Base-by-base conservation (phyloP, 23 tunicate genomes). In the Diplosoma virens region DNA sequence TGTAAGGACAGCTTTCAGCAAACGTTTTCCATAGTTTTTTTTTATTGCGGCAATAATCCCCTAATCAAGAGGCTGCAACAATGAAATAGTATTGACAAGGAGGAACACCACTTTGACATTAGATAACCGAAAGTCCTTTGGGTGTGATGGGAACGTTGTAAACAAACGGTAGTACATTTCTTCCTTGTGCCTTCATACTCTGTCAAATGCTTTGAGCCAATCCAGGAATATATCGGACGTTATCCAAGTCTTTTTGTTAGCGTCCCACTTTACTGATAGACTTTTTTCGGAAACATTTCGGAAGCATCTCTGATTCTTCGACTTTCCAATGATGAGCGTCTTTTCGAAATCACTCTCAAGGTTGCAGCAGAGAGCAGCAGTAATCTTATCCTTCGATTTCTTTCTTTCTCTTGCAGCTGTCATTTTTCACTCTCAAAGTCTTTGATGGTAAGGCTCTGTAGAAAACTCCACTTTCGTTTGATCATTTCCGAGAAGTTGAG, bases 271-370 rank as follows among this genome's bases (percentile, higher is more conserved):
- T 20, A 56, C 63, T 56, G 63, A 20, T 56, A 56, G 63, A 56
- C 20, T 56, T 56, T 56, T 56, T 56, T 22, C 21, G 25, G 63
- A 56, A 20, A 56, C 20, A 25, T 56, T 56, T 16, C 24, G 20
- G 20, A 56, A 56, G 63, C 63, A 56, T 56, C 63, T 56, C 63
- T 22, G 21, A 16, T 56, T 56, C 63, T 56, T 56, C 63, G 63
- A 56, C 63, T 56, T 56, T 22, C 63, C 24, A 56, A 56, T 56
- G 63, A 56, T 56, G 63, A 56, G 63, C 63, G 24, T 56, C 63
- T 56, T n/a, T 56, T 56, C 63, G 63, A 56, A 56, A 20, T 56
- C 63, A 56, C 63, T 20, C 63, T 56, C 63, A 56, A 56, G 24
- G 20, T 56, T 56, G 63, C 63, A 56, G 24, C 63, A 56, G 63